phyloP scores from a whole-genome alignment of 35 echinoderm and acorn worm genomes.

The Chiridota heheva region DNA sequence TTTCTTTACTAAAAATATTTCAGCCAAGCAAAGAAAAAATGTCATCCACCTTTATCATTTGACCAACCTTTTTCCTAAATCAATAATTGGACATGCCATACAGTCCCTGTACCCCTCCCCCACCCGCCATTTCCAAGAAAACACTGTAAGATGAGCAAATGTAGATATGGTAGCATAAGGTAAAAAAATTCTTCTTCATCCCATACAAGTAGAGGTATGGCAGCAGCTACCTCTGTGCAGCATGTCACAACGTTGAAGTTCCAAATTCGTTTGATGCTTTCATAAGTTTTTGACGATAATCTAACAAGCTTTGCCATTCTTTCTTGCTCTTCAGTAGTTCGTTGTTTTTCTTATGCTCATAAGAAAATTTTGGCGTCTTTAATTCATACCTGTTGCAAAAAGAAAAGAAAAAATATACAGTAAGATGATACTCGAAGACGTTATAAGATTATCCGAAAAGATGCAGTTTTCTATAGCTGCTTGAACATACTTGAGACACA shows the following conservation, averaged over 20 bases:
- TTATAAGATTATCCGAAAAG: not conserved
- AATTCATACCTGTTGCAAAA: slow-evolving; percentile 84
- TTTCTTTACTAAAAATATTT: too few relatives aligned
- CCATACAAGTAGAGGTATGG: too few relatives aligned
- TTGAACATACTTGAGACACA: not conserved
- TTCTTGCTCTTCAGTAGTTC: slow-evolving; percentile 73
- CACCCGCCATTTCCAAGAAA: too few relatives aligned
- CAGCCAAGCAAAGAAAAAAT: too few relatives aligned
- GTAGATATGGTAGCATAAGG: too few relatives aligned
- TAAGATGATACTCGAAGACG: not conserved
- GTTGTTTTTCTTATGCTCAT: slow-evolving; percentile 90
- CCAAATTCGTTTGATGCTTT: slow-evolving; percentile 66
- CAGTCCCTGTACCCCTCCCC: too few relatives aligned
- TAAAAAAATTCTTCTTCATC: too few relatives aligned
- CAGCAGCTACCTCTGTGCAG: too few relatives aligned
- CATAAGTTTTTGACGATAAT: slow-evolving; percentile 76
- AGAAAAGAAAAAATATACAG: not conserved
- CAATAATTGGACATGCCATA: too few relatives aligned
- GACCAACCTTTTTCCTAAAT: too few relatives aligned
- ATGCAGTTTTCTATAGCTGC: not conserved
- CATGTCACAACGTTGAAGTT: not conserved
- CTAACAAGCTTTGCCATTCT: slow-evolving; percentile 83
- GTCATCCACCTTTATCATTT: too few relatives aligned
- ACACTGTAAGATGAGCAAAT: too few relatives aligned
- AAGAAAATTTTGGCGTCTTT: slow-evolving; percentile 87